These are phyloP conservation scores for Elephantulus edwardii DNA, from an alignment of 2,113 vertebrate species.

Conservation along the genomic window DNA sequence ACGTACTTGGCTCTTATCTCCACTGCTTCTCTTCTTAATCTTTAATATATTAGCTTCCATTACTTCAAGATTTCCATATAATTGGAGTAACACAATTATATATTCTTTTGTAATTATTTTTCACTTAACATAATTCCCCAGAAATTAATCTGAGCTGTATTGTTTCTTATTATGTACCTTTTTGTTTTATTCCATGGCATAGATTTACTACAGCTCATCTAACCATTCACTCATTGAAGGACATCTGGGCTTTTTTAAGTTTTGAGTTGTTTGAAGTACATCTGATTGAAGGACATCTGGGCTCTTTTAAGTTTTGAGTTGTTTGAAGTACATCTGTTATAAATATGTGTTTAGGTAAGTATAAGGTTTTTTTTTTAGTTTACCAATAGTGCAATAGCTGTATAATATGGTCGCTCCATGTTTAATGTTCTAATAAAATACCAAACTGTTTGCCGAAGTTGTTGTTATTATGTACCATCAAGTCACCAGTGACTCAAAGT, in stretches of 20 bases:
- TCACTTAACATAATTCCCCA: not conserved
- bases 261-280: too few species aligned
- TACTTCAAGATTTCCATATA: conserved; percentile 9
- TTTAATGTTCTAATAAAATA: not conserved
- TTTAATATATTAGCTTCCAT: not conserved
- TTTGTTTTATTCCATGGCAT: too few species aligned
- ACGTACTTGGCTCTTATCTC: not conserved
- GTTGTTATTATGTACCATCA: too few species aligned
- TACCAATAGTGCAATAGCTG: not conserved
- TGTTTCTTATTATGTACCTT: not conserved
- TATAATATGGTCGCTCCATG: not conserved
- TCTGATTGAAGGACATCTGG: too few species aligned
- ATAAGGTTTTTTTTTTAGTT: conserved; percentile 29
- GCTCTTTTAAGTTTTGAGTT: conserved; percentile 2
- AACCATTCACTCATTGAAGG: not conserved
- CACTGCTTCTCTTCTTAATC: not conserved
- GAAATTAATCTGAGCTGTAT: not conserved
- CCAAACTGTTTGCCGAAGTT: not conserved
- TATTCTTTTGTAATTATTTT: not conserved
- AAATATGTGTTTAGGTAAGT: conserved; percentile 2
- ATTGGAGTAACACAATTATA: not conserved
- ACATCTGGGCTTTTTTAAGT: not conserved
- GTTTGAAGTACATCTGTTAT: conserved; percentile 20
- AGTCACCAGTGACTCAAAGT: too few species aligned
- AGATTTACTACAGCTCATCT: too few species aligned